A percentile compares a stretch with the other conserved stretches of the same genome.
Conservation (phyloP, 2,113 vertebrate species). For the Jaculus jaculus region DNA sequence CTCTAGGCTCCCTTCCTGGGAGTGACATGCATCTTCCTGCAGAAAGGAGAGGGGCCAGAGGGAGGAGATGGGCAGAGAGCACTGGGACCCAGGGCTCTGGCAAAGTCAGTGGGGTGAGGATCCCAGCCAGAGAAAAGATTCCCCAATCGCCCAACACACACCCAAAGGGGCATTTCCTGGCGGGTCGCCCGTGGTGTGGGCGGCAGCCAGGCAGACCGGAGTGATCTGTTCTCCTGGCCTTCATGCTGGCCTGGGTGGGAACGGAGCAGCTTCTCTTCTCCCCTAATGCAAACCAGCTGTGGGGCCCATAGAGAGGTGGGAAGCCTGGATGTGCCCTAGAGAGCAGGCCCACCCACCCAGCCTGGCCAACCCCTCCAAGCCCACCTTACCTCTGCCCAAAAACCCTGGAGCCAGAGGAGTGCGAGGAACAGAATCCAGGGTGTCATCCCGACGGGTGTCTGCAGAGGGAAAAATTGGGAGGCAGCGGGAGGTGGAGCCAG, state of each 20-base stretch:
- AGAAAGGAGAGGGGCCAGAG: not conserved
- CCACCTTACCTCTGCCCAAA: conserved; percentile 50
- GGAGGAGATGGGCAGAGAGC: not conserved
- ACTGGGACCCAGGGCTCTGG: not conserved
- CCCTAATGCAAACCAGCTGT: conserved; percentile 42
- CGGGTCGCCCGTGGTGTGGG: not conserved
- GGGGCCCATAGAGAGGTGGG: not conserved
- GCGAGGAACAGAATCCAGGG: not conserved
- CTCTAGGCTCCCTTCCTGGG: not conserved
- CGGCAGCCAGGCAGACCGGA: not conserved
- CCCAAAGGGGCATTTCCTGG: not conserved
- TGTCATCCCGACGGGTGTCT: not conserved
- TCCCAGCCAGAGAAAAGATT: not conserved
- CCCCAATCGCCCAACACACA: not conserved
- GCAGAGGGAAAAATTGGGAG: not conserved
- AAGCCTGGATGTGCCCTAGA: not conserved
- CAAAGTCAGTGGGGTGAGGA: not conserved
- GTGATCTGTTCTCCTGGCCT: not conserved
- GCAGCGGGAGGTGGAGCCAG: not conserved
- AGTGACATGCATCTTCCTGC: conserved; percentile 26
- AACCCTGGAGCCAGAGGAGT: conserved; percentile 41
- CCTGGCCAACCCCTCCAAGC: not conserved
- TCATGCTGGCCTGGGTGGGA: not conserved
- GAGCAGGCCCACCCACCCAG: accelerated
- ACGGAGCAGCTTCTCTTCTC: not conserved